Conservation (phyloP, 2,888 invertebrate species). For the Geophilus truncorum region DNA sequence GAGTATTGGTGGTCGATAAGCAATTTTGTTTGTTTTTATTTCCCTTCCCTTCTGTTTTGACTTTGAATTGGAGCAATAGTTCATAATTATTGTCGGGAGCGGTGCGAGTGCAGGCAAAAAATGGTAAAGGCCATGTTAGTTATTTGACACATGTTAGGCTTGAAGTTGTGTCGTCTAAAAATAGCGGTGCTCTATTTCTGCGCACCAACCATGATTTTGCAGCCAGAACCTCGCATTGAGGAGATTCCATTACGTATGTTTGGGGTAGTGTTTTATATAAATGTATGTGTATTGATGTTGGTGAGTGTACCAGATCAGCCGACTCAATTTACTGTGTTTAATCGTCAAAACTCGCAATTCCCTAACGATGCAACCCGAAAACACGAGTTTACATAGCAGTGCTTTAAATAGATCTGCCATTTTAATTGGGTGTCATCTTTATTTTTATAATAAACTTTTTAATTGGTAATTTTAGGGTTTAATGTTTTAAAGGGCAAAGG, state of each 20-base stretch:
- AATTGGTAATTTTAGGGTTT: background rate
- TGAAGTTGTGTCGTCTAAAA: background rate
- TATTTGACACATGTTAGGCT: conserved; percentile 30
- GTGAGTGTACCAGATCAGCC: background rate
- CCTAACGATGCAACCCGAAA: too few relatives aligned
- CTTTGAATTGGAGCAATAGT: background rate
- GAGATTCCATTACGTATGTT: conserved; percentile 18
- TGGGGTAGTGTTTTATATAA: conserved; percentile 16
- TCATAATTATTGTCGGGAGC: background rate
- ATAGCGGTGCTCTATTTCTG: conserved; percentile 29
- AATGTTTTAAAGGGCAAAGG: background rate
- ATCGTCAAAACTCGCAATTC: too few relatives aligned
- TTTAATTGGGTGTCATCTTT: background rate
- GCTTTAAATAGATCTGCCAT: background rate
- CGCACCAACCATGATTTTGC: conserved; percentile 27
- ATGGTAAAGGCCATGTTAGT: conserved; percentile 9
- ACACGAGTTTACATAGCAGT: too few relatives aligned
- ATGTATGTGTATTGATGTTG: background rate
- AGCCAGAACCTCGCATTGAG: conserved; percentile 7
- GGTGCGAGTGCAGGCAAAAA: background rate
- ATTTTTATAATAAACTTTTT: background rate
- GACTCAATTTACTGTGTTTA: background rate
- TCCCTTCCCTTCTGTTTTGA: background rate
- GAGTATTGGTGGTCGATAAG: too few relatives aligned
- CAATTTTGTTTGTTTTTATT: background rate